A percentile compares a stretch with the other conserved stretches of the same genome.
Evolutionary conservation across 2,888 invertebrate genomes (phyloP).

Genomic region (Cistogaster globosa): DNA sequence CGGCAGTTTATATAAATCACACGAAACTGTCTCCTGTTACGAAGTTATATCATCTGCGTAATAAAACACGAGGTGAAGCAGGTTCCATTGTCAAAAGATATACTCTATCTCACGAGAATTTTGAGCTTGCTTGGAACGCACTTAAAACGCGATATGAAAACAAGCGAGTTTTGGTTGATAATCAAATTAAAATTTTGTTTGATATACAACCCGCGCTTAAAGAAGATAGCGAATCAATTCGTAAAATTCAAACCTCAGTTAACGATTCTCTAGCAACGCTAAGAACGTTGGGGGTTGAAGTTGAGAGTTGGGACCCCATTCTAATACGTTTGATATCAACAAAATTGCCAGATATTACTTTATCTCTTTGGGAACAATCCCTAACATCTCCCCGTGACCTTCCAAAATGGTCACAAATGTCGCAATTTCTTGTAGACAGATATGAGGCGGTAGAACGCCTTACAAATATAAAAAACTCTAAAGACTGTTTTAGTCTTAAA

Average conservation of each 20-base stretch:
- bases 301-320: slow-evolving; percentile 10
- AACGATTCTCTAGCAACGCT: not conserved
- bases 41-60: too few species aligned
- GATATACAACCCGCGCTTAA: not conserved
- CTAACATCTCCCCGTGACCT: slow-evolving; percentile 12
- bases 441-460: not conserved
- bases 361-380: slow-evolving; percentile 19
- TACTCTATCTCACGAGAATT: not conserved
- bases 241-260: not conserved
- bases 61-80: not conserved
- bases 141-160: not conserved
- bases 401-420: slow-evolving; percentile 22
- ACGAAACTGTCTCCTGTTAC: too few species aligned
- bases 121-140: not conserved
- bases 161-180: not conserved
- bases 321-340: slow-evolving; percentile 5
- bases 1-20: too few species aligned
- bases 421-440: slow-evolving; percentile 11
- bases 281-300: not conserved
- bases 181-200: not conserved
- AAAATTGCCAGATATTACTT: not conserved
- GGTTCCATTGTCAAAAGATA: not conserved
- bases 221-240: not conserved
- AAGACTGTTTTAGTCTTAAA: too few species aligned
- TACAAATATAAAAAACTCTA: too few species aligned